Base-by-base conservation (phyloP, 2,113 vertebrate genomes). In the Neogobius melanostomus region DNA sequence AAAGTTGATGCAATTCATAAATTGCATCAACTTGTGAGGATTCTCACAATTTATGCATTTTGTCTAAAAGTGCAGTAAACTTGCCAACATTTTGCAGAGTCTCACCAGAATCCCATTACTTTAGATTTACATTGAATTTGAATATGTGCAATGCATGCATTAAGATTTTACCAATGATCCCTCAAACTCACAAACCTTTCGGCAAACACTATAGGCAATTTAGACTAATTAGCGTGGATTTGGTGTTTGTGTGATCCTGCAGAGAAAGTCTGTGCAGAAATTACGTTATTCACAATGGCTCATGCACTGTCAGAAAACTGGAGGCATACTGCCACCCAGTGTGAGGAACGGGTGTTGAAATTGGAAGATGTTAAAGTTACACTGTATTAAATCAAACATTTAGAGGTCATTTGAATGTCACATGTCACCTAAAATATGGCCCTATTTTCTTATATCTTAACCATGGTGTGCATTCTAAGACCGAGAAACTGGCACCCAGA, bases 291-390 rank as follows among this genome's bases (percentile, higher is more conserved):
- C 36, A 9, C 14, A 16, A 8, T n/a, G 42, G 12, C 6, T 42
- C 11, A 1, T 17, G 52, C 0, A 5, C 42, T 42, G 12, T 44
- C 6, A 9, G 14, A 62, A 80, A 72, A 75, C 28, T 87, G 80
- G 87, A 74, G 67, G 15, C 56, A 86, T 44, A 88, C 85, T 87
- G 90, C 87, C 90, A 74, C 84, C 90, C 69, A 88, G 87, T 88
- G 90, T 64, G 67, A 7, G 69, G 67, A 80, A 69, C 75, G 72
- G 60, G 75, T 82, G 36, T 66, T n/a, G 14, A 66, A 59, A 67
- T 17, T 45, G 66, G 10, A 44, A 8, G 36, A 61, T 44, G 8
- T 28, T 56, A 9, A 59, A 59, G 44, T 16, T 43, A 8, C 8
- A 56, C 0, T 11, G 5, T 36, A 21, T 42, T 28, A 12, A 36